Evolutionary conservation across 2,113 vertebrate species (phyloP).

Genomic region (Coptodon bakossiorum): DNA sequence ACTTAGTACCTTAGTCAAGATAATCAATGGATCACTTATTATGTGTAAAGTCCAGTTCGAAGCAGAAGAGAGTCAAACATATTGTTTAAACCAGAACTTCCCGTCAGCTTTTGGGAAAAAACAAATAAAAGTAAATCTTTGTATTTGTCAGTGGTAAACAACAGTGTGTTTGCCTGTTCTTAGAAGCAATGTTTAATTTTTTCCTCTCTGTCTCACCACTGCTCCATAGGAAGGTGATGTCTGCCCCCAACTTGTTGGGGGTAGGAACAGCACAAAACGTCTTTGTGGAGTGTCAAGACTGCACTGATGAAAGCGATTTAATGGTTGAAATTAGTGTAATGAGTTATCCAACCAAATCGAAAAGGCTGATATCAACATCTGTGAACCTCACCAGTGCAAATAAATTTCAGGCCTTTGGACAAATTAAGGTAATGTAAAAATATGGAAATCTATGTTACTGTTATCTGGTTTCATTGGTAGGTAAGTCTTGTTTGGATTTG

Average conservation of each 20-base stretch:
- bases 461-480: background rate
- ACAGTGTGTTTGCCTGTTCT: background rate
- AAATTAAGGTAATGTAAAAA: slow-evolving; percentile 45
- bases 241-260: slow-evolving; percentile 59
- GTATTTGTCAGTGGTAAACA: background rate
- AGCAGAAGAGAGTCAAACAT: background rate
- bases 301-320: background rate
- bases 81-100: background rate
- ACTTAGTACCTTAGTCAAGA: background rate
- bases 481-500: background rate
- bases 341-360: slow-evolving; percentile 34
- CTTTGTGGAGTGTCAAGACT: slow-evolving; percentile 66
- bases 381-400: slow-evolving; percentile 26
- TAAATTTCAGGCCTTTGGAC: slow-evolving; percentile 32
- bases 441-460: background rate
- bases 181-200: background rate
- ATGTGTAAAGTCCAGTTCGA: background rate
- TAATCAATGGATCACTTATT: background rate
- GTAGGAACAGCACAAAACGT: slow-evolving; percentile 49
- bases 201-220: background rate
- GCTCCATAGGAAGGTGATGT: slow-evolving; percentile 40
- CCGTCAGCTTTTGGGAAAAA: background rate
- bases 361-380: background rate
- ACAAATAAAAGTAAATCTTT: background rate
- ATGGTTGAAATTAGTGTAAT: slow-evolving; percentile 5